These are phyloP conservation scores for Buathra laborator DNA, from an alignment of 2,888 invertebrate species.

Conservation along the genomic window DNA sequence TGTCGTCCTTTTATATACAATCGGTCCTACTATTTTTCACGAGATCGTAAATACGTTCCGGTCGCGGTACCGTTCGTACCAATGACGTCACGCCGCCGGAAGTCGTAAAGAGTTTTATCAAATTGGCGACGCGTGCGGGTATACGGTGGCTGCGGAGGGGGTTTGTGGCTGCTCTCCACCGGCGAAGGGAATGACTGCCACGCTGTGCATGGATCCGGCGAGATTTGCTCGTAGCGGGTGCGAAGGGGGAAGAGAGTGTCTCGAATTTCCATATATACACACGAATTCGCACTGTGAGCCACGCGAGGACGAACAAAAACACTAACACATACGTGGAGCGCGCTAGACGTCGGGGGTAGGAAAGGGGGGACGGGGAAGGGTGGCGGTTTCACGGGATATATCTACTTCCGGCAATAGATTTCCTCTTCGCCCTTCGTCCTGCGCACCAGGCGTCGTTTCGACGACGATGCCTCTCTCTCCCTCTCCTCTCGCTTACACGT, in stretches of 20 bases:
- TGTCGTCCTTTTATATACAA: background rate
- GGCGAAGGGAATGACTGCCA: constrained; percentile 20
- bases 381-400: constrained; percentile 80
- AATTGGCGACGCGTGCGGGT: constrained; percentile 80
- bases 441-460: constrained; percentile 29
- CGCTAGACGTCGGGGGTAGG: constrained; percentile 64
- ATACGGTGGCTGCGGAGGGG: constrained; percentile 25
- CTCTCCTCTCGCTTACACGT: constrained; percentile 56
- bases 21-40: constrained; percentile 54
- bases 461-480: constrained; percentile 26
- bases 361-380: background rate
- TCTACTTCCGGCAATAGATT: constrained; percentile 85
- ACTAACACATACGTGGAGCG: constrained; percentile 61
- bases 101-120: constrained; percentile 72
- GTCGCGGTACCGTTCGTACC: constrained; percentile 41
- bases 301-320: constrained; percentile 67
- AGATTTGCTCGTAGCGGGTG: constrained; percentile 64
- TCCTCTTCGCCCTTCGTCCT: constrained; percentile 75
- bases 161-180: constrained; percentile 34
- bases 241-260: constrained; percentile 66
- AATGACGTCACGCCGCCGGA: constrained; percentile 68
- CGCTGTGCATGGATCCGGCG: constrained; percentile 62
- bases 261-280: constrained; percentile 83
- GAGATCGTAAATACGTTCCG: constrained; percentile 68
- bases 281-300: constrained; percentile 65